These are phyloP conservation scores for Nematopogon swammerdamellus DNA, from an alignment of 2,888 invertebrate species.

Conservation along the genomic window DNA sequence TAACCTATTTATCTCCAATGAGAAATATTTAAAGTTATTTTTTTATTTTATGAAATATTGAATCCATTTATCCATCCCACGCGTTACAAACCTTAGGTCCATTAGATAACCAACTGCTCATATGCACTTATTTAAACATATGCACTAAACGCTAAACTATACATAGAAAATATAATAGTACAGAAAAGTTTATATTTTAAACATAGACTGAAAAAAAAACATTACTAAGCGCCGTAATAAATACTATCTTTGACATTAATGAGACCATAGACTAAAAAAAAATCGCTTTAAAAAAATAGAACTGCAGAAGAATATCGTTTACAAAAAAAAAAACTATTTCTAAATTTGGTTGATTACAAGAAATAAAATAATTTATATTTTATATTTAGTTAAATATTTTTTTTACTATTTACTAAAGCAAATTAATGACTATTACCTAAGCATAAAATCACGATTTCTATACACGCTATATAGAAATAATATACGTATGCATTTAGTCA, in stretches of 20 bases:
- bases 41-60: too few relatives aligned
- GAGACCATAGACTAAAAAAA: constrained; percentile 42
- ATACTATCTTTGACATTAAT: constrained; percentile 46
- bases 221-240: constrained; percentile 15
- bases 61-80: not conserved
- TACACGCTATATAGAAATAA: not conserved
- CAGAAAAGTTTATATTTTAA: not conserved
- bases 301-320: not conserved
- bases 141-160: not conserved
- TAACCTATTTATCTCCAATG: too few relatives aligned
- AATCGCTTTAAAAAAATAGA: not conserved
- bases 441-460: not conserved
- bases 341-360: not conserved
- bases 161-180: not conserved
- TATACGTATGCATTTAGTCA: not conserved
- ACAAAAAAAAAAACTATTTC: not conserved
- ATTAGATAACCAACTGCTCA: not conserved
- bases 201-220: not conserved
- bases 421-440: not conserved
- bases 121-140: not conserved
- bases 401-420: too few relatives aligned
- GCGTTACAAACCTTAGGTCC: not conserved
- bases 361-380: not conserved
- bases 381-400: not conserved
- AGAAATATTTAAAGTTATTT: not conserved